These are phyloP conservation scores for Tachina lurida DNA, from an alignment of 2,888 invertebrate genomes.

Conservation along the genomic window DNA sequence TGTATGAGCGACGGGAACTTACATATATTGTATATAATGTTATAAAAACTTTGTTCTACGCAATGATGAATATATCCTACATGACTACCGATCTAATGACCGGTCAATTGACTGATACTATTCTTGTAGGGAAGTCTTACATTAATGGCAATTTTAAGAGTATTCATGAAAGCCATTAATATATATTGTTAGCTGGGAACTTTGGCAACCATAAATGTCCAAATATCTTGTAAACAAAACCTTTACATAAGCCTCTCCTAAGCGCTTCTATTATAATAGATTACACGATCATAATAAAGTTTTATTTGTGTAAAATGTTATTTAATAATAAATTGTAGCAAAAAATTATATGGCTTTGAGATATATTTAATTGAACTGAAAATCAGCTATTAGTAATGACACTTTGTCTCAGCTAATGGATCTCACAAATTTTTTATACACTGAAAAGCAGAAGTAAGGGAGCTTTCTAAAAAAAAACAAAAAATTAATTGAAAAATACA, in stretches of 20 bases:
- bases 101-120: no score
- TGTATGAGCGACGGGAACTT: no score
- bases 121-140: no score
- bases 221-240: background rate
- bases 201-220: conserved; percentile 11
- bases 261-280: conserved; percentile 40
- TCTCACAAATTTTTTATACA: conserved; percentile 15
- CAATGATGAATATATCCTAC: no score
- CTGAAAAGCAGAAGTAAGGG: background rate
- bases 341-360: conserved; percentile 13
- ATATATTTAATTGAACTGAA: conserved; percentile 51
- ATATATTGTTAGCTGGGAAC: no score
- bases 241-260: conserved; percentile 13
- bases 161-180: no score
- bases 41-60: no score
- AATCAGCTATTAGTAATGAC: conserved; percentile 55
- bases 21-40: no score
- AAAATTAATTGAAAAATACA: background rate
- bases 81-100: no score
- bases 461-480: background rate
- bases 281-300: conserved; percentile 39
- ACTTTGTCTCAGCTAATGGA: conserved; percentile 49
- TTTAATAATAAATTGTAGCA: conserved; percentile 33
- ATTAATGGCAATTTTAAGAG: no score
- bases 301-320: conserved; percentile 26